Conservation (phyloP, 1,140 invertebrate species). For the Nebria ingens region DNA sequence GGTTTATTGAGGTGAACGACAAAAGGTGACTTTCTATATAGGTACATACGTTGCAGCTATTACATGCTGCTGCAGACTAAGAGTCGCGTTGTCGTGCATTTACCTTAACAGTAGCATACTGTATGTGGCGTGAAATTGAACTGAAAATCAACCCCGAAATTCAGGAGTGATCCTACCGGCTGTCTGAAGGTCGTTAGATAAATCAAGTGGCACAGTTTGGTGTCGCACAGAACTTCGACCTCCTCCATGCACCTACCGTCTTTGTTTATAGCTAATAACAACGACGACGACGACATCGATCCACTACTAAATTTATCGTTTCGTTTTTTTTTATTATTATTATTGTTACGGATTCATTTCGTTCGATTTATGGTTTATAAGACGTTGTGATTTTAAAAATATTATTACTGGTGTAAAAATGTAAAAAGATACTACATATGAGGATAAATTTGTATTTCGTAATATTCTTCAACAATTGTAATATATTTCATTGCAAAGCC, state of each 20-base stretch:
- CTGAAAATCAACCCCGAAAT: too few species aligned
- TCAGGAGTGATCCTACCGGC: too few species aligned
- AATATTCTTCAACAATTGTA: too few species aligned
- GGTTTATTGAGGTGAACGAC: neutral
- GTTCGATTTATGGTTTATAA: neutral
- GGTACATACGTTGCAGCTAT: too few species aligned
- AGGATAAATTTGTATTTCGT: too few species aligned
- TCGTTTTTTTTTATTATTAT: neutral
- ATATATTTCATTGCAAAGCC: too few species aligned
- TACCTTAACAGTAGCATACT: neutral
- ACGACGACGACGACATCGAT: neutral
- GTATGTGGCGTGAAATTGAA: neutral
- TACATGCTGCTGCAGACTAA: too few species aligned
- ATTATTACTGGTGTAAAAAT: too few species aligned
- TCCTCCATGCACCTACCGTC: neutral
- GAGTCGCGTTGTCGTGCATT: neutral
- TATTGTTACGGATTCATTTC: neutral
- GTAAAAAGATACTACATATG: too few species aligned
- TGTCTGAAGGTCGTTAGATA: conserved; percentile 7
- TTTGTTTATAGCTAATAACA: conserved; percentile 7
- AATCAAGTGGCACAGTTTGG: conserved; percentile 2
- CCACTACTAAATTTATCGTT: conserved; percentile 2
- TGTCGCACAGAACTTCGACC: conserved; percentile 2
- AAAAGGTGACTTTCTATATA: too few species aligned
- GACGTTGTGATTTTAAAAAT: too few species aligned